A percentile compares a stretch with the other conserved stretches of the same genome.
These are phyloP conservation scores for Lasioglossum lativentre DNA, from an alignment of 2,888 invertebrate genomes.

Conservation along the genomic window DNA sequence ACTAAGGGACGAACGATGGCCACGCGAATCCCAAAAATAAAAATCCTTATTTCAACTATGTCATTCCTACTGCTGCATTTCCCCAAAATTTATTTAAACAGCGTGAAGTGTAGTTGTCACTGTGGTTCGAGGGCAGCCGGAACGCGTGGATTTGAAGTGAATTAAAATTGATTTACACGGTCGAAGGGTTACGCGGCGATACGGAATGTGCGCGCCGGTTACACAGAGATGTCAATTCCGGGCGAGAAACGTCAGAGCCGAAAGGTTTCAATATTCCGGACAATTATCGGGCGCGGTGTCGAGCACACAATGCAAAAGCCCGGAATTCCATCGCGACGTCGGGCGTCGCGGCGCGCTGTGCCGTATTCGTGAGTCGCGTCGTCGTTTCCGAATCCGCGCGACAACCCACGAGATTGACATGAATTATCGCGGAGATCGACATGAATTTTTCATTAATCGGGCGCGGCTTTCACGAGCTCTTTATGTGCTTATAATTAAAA, in stretches of 20 bases:
- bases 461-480: slow-evolving; percentile 24
- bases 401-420: slow-evolving; percentile 9
- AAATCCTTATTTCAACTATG: no score
- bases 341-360: background rate
- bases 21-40: no score
- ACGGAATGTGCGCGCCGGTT: background rate
- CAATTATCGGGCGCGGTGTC: slow-evolving; percentile 1
- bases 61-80: background rate
- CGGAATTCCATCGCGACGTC: background rate
- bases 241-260: background rate
- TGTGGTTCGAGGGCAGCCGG: background rate
- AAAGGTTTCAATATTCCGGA: background rate
- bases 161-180: slow-evolving; percentile 3
- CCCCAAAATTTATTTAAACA: background rate
- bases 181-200: background rate
- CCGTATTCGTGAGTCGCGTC: background rate
- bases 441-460: slow-evolving; percentile 47
- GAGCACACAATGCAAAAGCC: background rate
- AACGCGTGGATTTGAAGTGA: background rate
- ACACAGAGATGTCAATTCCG: slow-evolving; percentile 8
- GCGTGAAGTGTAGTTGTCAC: background rate
- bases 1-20: no score
- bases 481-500: slow-evolving; percentile 53
- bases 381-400: background rate
- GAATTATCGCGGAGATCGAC: slow-evolving; percentile 32